A percentile compares a stretch with the other conserved stretches of the same genome.
phyloP scores from a whole-genome alignment of 2,888 invertebrate genomes.

The Caenorhabditis sp. region DNA sequence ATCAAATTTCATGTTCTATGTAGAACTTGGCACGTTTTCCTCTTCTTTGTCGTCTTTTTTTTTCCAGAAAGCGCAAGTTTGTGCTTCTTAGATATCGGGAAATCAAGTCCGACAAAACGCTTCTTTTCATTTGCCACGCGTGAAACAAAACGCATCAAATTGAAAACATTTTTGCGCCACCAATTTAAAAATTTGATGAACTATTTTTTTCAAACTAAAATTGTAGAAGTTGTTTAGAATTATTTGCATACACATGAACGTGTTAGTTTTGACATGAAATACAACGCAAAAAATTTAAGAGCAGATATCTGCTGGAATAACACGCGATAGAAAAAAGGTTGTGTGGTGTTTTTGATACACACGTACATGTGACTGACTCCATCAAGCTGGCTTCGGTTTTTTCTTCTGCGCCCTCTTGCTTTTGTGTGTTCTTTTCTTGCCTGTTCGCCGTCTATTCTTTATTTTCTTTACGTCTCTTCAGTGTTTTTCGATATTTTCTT shows the following conservation, averaged over 20 bases:
- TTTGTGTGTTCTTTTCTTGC: neutral
- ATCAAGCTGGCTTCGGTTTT: conserved; percentile 15
- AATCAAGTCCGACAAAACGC: too few relatives aligned
- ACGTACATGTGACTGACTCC: conserved; percentile 34
- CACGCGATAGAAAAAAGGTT: neutral
- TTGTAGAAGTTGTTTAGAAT: too few relatives aligned
- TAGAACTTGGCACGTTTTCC: too few relatives aligned
- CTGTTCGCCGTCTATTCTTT: neutral
- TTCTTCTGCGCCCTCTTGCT: neutral
- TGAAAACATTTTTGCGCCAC: too few relatives aligned
- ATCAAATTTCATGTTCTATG: too few relatives aligned
- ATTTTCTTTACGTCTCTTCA: neutral
- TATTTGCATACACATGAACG: conserved; percentile 17
- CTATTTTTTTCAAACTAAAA: too few relatives aligned
- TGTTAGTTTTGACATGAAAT: conserved; percentile 12
- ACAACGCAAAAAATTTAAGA: conserved; percentile 22
- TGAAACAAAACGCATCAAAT: too few relatives aligned
- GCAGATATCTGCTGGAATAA: neutral
- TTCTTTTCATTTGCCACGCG: too few relatives aligned
- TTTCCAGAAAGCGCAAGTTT: too few relatives aligned
- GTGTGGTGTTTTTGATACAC: conserved; percentile 19
- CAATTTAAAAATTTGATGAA: too few relatives aligned
- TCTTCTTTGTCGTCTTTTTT: too few relatives aligned
- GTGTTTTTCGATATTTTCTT: neutral
- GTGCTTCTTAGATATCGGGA: too few relatives aligned